These are phyloP conservation scores for Sebastiscus tertius DNA, from an alignment of 2,797 vertebrate genomes.

Conservation along the genomic window DNA sequence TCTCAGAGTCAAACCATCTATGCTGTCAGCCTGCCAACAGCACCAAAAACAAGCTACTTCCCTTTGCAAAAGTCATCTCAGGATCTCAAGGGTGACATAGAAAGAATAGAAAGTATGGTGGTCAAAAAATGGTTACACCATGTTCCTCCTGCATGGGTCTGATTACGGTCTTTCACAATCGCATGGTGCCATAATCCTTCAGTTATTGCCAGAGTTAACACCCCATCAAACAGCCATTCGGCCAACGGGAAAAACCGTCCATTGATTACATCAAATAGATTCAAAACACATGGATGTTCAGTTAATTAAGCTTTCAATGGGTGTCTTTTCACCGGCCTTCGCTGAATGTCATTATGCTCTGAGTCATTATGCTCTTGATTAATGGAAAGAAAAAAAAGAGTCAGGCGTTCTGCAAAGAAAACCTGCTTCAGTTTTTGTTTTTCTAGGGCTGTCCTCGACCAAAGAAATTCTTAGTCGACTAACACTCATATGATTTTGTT, in stretches of 20 bases:
- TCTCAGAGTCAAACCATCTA: background rate
- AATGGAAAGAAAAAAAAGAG: constrained; percentile 1
- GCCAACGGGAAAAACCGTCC: background rate
- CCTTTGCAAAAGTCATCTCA: background rate
- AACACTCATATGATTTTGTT: too few species aligned
- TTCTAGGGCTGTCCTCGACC: too few species aligned
- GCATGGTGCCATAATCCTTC: constrained; percentile 33
- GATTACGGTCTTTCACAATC: constrained; percentile 37
- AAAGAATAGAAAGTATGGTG: background rate
- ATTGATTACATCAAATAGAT: background rate
- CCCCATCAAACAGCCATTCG: constrained; percentile 3
- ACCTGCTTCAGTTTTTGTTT: background rate
- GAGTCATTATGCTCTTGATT: background rate
- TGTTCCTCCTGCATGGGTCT: background rate
- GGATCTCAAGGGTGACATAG: background rate
- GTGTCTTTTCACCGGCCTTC: background rate
- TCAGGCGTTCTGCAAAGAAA: too few species aligned
- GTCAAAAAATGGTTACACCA: background rate
- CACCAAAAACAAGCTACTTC: background rate
- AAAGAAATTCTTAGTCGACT: too few species aligned
- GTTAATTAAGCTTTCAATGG: constrained; percentile 21
- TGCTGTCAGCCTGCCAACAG: constrained; percentile 5
- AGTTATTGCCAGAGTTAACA: constrained; percentile 22
- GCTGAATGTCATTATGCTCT: constrained; percentile 7
- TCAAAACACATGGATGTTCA: background rate